A percentile compares a stretch with the other conserved stretches of the same genome.
phyloP scores from a whole-genome alignment of 1,140 invertebrate species.

The Helicoverpa armigera region DNA sequence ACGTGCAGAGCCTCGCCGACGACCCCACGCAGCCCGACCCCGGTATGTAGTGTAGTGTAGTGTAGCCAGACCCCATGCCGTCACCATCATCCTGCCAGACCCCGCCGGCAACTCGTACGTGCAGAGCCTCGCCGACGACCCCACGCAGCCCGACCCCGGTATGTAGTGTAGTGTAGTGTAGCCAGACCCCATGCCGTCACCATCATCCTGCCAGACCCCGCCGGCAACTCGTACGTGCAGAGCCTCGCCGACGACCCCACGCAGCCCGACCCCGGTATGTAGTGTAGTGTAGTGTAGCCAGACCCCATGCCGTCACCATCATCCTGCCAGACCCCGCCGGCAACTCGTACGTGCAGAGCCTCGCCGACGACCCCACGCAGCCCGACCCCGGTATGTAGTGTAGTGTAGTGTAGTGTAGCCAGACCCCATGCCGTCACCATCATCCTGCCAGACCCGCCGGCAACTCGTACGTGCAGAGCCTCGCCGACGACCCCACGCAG shows the following conservation, averaged over 20 bases:
- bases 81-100: conserved; percentile 96
- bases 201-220: conserved; percentile 97
- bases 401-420: too few species aligned
- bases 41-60: conserved; percentile 55
- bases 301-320: conserved; percentile 91
- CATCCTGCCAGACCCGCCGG: conserved; percentile 97
- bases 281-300: too few species aligned
- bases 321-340: conserved; percentile 98
- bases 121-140: conserved; percentile 93
- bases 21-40: conserved; percentile 88
- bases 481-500: conserved; percentile 91
- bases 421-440: conserved; percentile 92
- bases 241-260: conserved; percentile 92
- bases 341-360: conserved; percentile 98
- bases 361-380: conserved; percentile 91
- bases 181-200: too few species aligned
- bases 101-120: conserved; percentile 99
- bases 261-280: conserved; percentile 77
- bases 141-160: conserved; percentile 87
- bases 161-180: neutral
- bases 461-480: conserved; percentile 98
- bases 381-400: conserved; percentile 67
- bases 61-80: too few species aligned
- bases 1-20: conserved; percentile 95
- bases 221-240: conserved; percentile 99